Evolutionary conservation across 2,888 invertebrate species (phyloP), one percentile per base, ranked within the genome.

Genomic region (Sphaerophoria taeniata): DNA sequence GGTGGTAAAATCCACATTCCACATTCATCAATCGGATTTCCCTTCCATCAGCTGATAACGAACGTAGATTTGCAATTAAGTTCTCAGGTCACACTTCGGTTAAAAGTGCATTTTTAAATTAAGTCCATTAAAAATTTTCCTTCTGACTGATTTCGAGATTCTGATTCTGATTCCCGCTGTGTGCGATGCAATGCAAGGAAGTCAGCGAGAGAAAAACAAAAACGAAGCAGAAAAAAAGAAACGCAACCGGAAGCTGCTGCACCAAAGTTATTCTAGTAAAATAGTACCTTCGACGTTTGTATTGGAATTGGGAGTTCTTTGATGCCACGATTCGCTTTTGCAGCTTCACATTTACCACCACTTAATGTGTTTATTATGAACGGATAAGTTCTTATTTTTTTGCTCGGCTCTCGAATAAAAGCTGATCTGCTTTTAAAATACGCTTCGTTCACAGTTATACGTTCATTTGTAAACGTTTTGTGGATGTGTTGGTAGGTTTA

Each of bases 121-220:
- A 84, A 84, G 79, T 84, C 84, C 79, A 84, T 84, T 83, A 83
- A 83, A 83, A 83, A 83, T 83, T 83, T 83, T 83, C 83, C 83
- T 83, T 73, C 63, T 70, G 70, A 74, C 70, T 83, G 83, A 78
- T 49, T 83, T 24, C 24, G 24, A 24, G 24, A 24, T 24, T 24
- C 24, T 24, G 24, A 24, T 24, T 24, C 24, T 24, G 24, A 24
- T 24, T 24, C 24, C 2, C 24, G 24, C 24, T 24, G 24, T 24
- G 24, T 51, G 69, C 78, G 61, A 47, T 56, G 67, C 43, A 12
- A 16, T 67, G 67, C 36, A 67, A 67, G 67, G 49, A 63, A 63
- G 65, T 65, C 14, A 34, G 12, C n/a, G n/a, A 24, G 6, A 4
- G 7, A n/a, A 53, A 31, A 53, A 36, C 14, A 65, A 65, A 9